phyloP scores from a whole-genome alignment of 2,113 vertebrate species.

The Megaceryle maxima region DNA sequence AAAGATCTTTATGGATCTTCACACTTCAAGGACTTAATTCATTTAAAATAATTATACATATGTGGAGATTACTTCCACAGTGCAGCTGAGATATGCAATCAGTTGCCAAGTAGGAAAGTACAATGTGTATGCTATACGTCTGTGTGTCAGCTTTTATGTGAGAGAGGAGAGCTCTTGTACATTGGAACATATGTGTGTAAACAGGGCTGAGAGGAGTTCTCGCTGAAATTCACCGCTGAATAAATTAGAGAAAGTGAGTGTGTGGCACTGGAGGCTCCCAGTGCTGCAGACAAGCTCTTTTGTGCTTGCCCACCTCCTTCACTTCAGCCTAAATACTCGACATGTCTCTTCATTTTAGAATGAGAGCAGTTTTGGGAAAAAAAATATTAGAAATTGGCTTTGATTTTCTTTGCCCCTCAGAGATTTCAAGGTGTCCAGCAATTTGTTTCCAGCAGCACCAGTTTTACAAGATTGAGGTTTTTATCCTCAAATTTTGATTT shows the following conservation, averaged over 20 bases:
- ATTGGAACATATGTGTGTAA: constrained; percentile 11
- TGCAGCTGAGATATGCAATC: constrained; percentile 20
- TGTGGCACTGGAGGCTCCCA: background rate
- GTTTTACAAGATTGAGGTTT: constrained; percentile 38
- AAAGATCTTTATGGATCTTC: constrained; percentile 66
- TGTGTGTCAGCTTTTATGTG: constrained; percentile 42
- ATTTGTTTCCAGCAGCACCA: constrained; percentile 4
- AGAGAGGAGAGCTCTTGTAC: background rate
- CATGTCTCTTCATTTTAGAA: background rate
- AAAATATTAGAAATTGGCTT: constrained; percentile 33
- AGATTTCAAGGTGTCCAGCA: background rate
- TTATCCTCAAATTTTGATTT: constrained; percentile 29
- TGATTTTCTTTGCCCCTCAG: constrained; percentile 24
- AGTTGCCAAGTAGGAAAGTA: constrained; percentile 19
- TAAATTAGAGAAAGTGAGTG: constrained; percentile 18
- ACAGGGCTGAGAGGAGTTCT: constrained; percentile 15
- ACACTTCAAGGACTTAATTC: constrained; percentile 68
- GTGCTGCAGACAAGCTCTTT: background rate
- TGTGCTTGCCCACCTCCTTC: background rate
- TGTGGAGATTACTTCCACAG: constrained; percentile 10
- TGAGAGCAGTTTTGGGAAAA: background rate
- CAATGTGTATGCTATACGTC: background rate
- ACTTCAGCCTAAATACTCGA: background rate
- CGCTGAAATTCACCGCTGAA: background rate
- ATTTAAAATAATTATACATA: constrained; percentile 70